phyloP scores from a whole-genome alignment of 2,113 vertebrate genomes.

The Nicator chloris region DNA sequence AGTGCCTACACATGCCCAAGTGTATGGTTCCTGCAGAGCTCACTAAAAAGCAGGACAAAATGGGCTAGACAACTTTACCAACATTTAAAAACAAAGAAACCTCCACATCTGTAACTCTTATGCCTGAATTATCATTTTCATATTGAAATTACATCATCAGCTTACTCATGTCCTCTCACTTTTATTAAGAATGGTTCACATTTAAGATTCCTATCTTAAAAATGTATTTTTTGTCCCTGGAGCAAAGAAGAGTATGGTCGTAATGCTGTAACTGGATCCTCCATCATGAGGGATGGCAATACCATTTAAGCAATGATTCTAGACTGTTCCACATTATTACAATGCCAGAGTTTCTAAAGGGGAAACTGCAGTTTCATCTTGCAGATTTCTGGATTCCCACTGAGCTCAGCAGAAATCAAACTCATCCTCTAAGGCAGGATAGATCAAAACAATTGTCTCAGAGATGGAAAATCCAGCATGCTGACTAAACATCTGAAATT shows the following conservation, averaged over 20 bases:
- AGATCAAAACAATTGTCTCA: background rate
- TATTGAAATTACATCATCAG: background rate
- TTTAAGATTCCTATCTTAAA: background rate
- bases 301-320: background rate
- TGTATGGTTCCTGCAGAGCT: background rate
- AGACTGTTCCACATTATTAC: background rate
- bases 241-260: background rate
- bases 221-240: background rate
- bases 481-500: constrained; percentile 31
- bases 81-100: background rate
- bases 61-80: background rate
- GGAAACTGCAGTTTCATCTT: background rate
- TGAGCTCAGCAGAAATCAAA: background rate
- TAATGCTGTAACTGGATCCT: background rate
- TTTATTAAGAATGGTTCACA: background rate
- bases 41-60: background rate
- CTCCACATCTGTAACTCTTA: background rate
- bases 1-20: background rate
- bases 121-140: background rate
- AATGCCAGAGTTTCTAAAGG: background rate
- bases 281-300: background rate
- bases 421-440: background rate
- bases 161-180: background rate
- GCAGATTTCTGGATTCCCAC: background rate
- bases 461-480: background rate